Conservation (phyloP, 2,888 invertebrate species). For the Ypsolopha scabrella region DNA sequence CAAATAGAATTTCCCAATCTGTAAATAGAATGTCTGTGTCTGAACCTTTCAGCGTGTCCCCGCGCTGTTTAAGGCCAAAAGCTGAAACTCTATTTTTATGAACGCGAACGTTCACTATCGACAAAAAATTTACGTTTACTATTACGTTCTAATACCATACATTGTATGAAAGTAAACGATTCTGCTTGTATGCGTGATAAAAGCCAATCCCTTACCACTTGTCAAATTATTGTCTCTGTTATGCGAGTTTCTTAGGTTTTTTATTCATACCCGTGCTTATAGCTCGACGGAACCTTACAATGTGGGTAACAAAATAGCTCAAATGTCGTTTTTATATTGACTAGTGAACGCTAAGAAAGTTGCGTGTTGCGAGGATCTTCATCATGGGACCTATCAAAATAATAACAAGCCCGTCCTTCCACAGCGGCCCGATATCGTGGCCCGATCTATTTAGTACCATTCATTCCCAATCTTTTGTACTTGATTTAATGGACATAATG, state of each 20-base stretch:
- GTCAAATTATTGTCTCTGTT: slow-evolving; percentile 50
- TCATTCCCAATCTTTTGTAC: slow-evolving; percentile 48
- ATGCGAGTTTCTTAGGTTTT: slow-evolving; percentile 31
- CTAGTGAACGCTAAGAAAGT: slow-evolving; percentile 58
- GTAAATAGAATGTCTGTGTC: slow-evolving; percentile 61
- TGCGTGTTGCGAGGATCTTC: slow-evolving; percentile 61
- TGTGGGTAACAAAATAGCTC: slow-evolving; percentile 39
- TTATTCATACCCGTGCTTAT: slow-evolving; percentile 53
- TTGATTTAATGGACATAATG: slow-evolving; percentile 21
- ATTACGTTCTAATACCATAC: slow-evolving; percentile 3
- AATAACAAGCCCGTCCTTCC: slow-evolving; percentile 58
- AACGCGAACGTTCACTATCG: slow-evolving; percentile 18
- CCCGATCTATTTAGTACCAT: slow-evolving; percentile 45
- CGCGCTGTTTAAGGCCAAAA: slow-evolving; percentile 40
- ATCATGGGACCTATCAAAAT: slow-evolving; percentile 62
- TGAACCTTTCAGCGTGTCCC: slow-evolving; percentile 45
- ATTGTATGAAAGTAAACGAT: slow-evolving; percentile 19
- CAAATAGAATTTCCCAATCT: slow-evolving; percentile 64
- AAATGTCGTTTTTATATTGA: slow-evolving; percentile 59
- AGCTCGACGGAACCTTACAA: slow-evolving; percentile 27
- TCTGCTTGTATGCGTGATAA: slow-evolving; percentile 54
- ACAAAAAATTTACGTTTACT: slow-evolving; percentile 29
- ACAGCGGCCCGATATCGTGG: slow-evolving; percentile 43
- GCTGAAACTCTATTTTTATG: slow-evolving; percentile 53
- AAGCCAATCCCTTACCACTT: slow-evolving; percentile 50